Evolutionary conservation across 2,797 vertebrate species (phyloP), one percentile per base, ranked within the genome.

Genomic region (Spondyliosoma cantharus): DNA sequence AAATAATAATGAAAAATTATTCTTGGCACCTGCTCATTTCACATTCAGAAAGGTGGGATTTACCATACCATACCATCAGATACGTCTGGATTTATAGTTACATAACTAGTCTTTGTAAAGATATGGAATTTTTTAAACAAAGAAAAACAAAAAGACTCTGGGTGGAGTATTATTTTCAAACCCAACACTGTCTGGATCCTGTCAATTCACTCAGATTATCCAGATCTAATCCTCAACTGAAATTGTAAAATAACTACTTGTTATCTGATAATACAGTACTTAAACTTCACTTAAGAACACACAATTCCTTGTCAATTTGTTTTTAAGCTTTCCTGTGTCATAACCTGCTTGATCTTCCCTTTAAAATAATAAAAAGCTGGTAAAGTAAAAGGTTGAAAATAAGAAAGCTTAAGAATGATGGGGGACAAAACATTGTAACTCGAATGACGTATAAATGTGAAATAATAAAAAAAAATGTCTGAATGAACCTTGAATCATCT

Each of bases 401-500:
- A 24, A 46, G 16, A 50, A 13, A 17, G 32, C 43, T 42, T 32
- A 63, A 65, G 9, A 65, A 45, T 0, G 2, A 62, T 15, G 25
- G 37, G 37, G 3, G 22, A 25, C 7, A 59, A 59, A 66, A 37
- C 6, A 25, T 11, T 37, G 37, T 2, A 20, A 25, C 29, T 37
- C 3, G 37, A 66, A 45, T 52, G 13, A n/a, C 67, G 25, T 46
- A 20, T 27, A 66, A 27, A 32, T 11, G 53, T 63, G 14, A 72
- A 71, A 80, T n/a, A 22, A 62, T 25, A 32, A 63, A 14, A n/a
- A 57, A 71, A 43, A 11, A 1, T 16, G 5, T 57, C 15, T 37
- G 7, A 77, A 82, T 69, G 17, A 75, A 99, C 98, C 98, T 99
- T 73, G 96, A 97, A 25, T 99, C 98, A 11, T 99, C 98, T 83